A percentile compares a stretch with the other conserved stretches of the same genome.
Evolutionary conservation across 2,888 invertebrate genomes (phyloP).

Genomic region (Harpalus rufipes): DNA sequence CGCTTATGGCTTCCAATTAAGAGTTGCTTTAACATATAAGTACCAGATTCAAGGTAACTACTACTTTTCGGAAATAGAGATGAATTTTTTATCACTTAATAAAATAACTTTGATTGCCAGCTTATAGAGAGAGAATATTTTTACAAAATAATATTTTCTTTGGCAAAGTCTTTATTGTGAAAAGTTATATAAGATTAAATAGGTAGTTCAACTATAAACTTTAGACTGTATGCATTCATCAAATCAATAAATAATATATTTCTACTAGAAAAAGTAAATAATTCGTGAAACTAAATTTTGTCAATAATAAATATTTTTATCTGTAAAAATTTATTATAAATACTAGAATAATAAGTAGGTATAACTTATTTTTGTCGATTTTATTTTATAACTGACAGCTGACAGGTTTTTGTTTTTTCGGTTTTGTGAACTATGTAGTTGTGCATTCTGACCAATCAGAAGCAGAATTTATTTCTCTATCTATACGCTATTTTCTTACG

Average conservation of each 20-base stretch:
- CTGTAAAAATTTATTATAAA: no score
- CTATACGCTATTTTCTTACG: no score
- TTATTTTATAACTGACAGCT: no score
- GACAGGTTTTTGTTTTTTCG: no score
- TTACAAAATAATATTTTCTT: slow-evolving; percentile 42
- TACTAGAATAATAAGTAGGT: no score
- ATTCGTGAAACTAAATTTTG: no score
- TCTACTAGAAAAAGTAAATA: background rate
- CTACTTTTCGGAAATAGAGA: background rate
- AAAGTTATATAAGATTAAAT: slow-evolving; percentile 5
- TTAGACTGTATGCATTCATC: slow-evolving; percentile 9
- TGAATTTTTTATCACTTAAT: slow-evolving; percentile 13
- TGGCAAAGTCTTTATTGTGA: slow-evolving; percentile 22
- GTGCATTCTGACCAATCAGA: no score
- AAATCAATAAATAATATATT: slow-evolving; percentile 12
- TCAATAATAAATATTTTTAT: no score
- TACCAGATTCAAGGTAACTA: slow-evolving; percentile 25
- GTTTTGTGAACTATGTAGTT: no score
- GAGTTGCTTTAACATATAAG: background rate
- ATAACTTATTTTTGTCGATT: no score
- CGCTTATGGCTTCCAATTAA: background rate
- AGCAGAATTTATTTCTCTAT: no score
- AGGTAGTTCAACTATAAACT: slow-evolving; percentile 27
- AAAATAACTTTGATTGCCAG: slow-evolving; percentile 23
- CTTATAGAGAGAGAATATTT: background rate